Conservation (phyloP, 2,888 invertebrate genomes). For the Ormia ochracea region DNA sequence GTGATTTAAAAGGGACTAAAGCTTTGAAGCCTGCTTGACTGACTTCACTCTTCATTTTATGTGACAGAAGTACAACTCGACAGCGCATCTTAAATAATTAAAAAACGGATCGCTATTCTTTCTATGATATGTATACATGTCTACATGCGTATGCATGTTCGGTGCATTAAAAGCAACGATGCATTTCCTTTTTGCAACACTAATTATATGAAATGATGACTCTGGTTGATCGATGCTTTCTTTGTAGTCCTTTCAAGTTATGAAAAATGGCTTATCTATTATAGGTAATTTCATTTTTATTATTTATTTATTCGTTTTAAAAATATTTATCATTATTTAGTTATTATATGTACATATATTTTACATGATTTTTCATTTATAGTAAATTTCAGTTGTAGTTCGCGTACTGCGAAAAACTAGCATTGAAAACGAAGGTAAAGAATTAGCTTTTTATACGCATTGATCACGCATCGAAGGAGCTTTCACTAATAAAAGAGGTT, state of each 20-base stretch:
- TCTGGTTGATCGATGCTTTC: conserved; percentile 18
- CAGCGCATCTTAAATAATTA: neutral
- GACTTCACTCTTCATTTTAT: neutral
- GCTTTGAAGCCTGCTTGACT: neutral
- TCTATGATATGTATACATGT: neutral
- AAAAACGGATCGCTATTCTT: neutral
- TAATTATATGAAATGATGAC: conserved; percentile 26
- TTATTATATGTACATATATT: neutral
- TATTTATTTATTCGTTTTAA: too few species aligned
- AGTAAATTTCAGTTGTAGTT: too few species aligned
- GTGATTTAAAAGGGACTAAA: neutral
- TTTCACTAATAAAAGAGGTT: too few species aligned
- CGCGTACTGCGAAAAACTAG: too few species aligned
- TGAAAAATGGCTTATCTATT: conserved; percentile 41
- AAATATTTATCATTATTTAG: too few species aligned
- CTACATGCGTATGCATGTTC: too few species aligned
- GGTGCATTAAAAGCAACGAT: neutral
- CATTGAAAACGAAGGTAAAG: too few species aligned
- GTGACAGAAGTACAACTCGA: neutral
- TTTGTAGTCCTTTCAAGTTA: conserved; percentile 14
- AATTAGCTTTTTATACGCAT: too few species aligned
- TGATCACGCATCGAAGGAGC: too few species aligned
- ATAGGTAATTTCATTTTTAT: conserved; percentile 47
- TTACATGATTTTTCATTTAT: neutral
- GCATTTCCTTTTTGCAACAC: conserved; percentile 1